Evolutionary conservation across 2,888 invertebrate species (phyloP), one percentile per base, ranked within the genome.

Genomic region (Notocelia uddmanniana): DNA sequence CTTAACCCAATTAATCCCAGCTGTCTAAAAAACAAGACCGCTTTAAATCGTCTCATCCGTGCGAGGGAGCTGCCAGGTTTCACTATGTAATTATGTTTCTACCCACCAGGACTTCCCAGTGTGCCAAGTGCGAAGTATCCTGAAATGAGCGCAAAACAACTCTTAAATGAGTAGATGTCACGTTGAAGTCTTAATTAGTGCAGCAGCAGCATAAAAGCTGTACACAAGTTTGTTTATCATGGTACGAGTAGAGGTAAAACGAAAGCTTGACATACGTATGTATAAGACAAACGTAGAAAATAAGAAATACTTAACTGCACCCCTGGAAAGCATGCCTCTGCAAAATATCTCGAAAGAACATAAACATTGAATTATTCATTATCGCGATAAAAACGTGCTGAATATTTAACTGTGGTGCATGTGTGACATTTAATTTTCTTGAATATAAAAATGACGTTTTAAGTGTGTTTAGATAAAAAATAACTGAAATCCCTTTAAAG

Each of bases 151-250:
- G 37, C 37, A 9, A 15, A 31, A 57, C 31, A 9, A 31, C 26
- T 9, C 13, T 15, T 3, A 23, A 58, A 58, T 34, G 34, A 58
- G 34, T 10, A 45, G 19, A 26, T 18, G 54, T 37, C 21, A 55
- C 34, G 31, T 15, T 54, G 19, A 58, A 11, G n/a, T 41, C 41
- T 41, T 34, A 55, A 57, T 67, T 67, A 50, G 21, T 59, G 59
- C 34, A 62, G 45, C 5, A 18, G 45, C 5, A 18, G n/a, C 15
- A 23, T 19, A 23, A 37, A 11, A 37, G 18, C 41, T 18, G 8
- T 50, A 31, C 31, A 50, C 26, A 50, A 26, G 9, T 21, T 2
- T 37, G 57, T 18, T 60, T 23, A 13, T 54, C 8, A n/a, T n/a
- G n/a, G n/a, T n/a, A n/a, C n/a, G n/a, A n/a, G n/a, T n/a, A n/a